Percentiles rank a stretch among this genome's conserved stretches.
Evolutionary conservation across 1,140 invertebrate species (phyloP).

Genomic region (Sycobia sp.): DNA sequence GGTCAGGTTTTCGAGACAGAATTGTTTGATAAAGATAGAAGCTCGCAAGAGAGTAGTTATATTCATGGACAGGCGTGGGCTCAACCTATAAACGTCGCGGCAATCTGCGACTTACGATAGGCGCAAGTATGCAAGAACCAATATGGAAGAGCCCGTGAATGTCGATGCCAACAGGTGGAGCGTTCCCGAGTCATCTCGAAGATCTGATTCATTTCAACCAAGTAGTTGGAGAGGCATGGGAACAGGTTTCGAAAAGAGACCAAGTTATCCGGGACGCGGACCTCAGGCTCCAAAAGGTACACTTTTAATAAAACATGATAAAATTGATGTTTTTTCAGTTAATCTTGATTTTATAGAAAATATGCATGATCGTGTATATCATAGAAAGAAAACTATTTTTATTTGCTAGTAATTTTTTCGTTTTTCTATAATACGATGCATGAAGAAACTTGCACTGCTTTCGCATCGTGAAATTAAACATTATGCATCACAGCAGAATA

Average conservation of each 20-base stretch:
- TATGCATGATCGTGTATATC: too few relatives aligned
- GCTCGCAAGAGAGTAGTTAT: not conserved
- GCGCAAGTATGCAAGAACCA: not conserved
- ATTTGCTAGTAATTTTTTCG: not conserved
- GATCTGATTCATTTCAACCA: not conserved
- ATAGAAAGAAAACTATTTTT: not conserved
- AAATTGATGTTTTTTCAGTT: too few relatives aligned
- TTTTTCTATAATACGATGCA: constrained; percentile 13
- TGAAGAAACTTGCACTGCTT: constrained; percentile 28
- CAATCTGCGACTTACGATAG: not conserved
- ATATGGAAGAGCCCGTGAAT: not conserved
- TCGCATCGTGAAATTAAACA: constrained; percentile 13
- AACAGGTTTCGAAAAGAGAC: constrained; percentile 18
- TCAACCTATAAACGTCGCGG: not conserved
- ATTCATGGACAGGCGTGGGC: constrained; percentile 1
- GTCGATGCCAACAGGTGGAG: constrained; percentile 12
- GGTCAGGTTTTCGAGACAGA: too few relatives aligned
- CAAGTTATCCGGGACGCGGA: constrained; percentile 1
- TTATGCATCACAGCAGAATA: constrained; percentile 12
- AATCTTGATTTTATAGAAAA: too few relatives aligned
- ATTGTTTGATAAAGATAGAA: not conserved
- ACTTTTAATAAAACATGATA: too few relatives aligned
- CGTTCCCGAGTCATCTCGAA: not conserved
- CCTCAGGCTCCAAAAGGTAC: not conserved
- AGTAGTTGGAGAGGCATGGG: constrained; percentile 28